Conservation (phyloP, 2,113 vertebrate species). For the Cygnus atratus region DNA sequence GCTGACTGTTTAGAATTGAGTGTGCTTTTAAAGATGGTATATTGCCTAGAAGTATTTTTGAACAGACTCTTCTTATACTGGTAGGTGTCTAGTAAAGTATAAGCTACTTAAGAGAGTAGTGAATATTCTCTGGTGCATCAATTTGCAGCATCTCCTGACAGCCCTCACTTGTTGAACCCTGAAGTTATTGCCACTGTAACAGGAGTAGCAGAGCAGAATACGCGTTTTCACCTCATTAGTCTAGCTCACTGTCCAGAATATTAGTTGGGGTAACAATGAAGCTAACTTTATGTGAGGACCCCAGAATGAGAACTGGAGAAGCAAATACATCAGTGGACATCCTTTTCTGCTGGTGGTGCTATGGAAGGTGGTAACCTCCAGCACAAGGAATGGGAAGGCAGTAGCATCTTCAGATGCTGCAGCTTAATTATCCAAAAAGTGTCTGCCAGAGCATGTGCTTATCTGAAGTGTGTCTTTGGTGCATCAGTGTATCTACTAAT, state of each 20-base stretch:
- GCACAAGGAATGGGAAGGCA: background rate
- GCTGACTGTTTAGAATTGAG: background rate
- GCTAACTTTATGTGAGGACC: background rate
- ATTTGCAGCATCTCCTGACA: background rate
- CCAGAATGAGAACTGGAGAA: background rate
- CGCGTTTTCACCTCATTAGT: background rate
- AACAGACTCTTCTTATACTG: background rate
- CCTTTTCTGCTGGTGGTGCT: background rate
- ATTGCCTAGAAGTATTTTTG: background rate
- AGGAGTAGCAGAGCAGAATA: background rate
- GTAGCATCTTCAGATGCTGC: background rate
- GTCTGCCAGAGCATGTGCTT: background rate
- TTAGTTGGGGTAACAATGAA: background rate
- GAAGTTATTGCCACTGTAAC: background rate
- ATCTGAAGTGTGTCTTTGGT: background rate
- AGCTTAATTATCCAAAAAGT: background rate
- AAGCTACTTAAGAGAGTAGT: background rate
- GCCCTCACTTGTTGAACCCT: background rate
- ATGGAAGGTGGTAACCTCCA: background rate
- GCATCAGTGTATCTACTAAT: background rate
- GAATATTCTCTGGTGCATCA: background rate
- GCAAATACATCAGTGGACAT: background rate
- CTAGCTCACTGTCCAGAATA: background rate
- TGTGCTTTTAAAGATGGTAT: background rate
- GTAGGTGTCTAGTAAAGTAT: background rate